Percentiles rank a stretch among this genome's conserved stretches.
Evolutionary conservation across 1,140 invertebrate species (phyloP).

Genomic region (Trichonephila inaurata): DNA sequence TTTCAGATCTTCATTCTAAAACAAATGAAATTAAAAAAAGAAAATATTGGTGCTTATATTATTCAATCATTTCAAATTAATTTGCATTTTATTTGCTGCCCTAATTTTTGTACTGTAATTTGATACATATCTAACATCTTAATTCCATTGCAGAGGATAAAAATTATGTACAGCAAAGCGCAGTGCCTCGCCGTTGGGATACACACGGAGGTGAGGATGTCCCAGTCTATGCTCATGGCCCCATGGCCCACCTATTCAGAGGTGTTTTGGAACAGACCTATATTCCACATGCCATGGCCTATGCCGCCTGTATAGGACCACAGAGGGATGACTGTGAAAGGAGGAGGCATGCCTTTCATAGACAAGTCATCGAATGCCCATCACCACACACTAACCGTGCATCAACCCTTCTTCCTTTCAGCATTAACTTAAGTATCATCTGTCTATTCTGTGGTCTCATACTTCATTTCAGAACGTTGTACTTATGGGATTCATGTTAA

Average conservation of each 20-base stretch:
- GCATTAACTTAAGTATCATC: not conserved
- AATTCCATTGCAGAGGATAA: conserved; percentile 68
- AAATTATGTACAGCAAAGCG: conserved; percentile 70
- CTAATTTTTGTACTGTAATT: too few relatives aligned
- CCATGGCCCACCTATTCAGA: conserved; percentile 93
- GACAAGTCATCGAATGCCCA: conserved; percentile 66
- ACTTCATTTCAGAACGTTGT: not conserved
- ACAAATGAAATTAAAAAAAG: too few relatives aligned
- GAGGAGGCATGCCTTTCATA: conserved; percentile 7
- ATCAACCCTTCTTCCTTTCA: too few relatives aligned
- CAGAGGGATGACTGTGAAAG: conserved; percentile 75
- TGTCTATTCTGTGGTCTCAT: not conserved
- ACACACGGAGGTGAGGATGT: conserved; percentile 92
- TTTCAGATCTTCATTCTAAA: too few relatives aligned
- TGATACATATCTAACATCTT: too few relatives aligned
- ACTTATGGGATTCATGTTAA: not conserved
- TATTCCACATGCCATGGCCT: conserved; percentile 90
- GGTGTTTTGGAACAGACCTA: conserved; percentile 95
- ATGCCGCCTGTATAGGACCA: conserved; percentile 81
- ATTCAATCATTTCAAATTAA: too few relatives aligned
- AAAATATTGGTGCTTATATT: too few relatives aligned
- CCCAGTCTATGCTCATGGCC: conserved; percentile 84
- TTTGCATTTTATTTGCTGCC: too few relatives aligned
- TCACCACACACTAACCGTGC: conserved; percentile 14
- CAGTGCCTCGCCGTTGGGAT: conserved; percentile 70